Conservation (phyloP, 2,888 invertebrate genomes). For the Cremastinae sp. region DNA sequence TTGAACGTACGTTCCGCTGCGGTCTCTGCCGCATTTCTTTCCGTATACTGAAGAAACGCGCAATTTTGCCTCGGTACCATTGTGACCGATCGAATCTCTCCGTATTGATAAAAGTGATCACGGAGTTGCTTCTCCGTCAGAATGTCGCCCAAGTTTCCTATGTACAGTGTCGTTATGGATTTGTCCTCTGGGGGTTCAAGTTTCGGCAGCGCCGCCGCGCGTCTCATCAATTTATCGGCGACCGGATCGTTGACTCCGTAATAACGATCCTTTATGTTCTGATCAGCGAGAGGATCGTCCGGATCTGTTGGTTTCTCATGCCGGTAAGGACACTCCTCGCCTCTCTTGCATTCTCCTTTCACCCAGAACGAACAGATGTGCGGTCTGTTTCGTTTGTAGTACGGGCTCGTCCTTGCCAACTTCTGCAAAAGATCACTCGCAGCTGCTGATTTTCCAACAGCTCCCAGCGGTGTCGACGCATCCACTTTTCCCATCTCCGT, state of each 20-base stretch:
- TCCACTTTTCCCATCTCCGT: slow-evolving; percentile 84
- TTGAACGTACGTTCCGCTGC: slow-evolving; percentile 98
- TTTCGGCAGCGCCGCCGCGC: slow-evolving; percentile 96
- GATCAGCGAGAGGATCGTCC: slow-evolving; percentile 97
- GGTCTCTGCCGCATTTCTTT: slow-evolving; percentile 92
- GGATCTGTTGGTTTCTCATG: slow-evolving; percentile 98
- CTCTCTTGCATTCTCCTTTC: slow-evolving; percentile 97
- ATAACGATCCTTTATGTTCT: slow-evolving; percentile 96
- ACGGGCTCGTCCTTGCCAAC: slow-evolving; percentile 94
- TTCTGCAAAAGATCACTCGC: slow-evolving; percentile 91
- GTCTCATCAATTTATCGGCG: slow-evolving; percentile 94
- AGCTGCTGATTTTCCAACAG: slow-evolving; percentile 87
- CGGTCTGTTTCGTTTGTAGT: slow-evolving; percentile 96
- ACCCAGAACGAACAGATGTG: slow-evolving; percentile 99
- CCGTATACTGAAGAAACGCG: slow-evolving; percentile 98
- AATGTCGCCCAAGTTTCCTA: slow-evolving; percentile 96
- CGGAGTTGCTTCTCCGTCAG: slow-evolving; percentile 94
- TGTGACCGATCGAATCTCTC: slow-evolving; percentile 97
- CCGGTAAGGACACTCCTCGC: slow-evolving; percentile 97
- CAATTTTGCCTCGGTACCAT: slow-evolving; percentile 96
- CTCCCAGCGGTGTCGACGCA: slow-evolving; percentile 81
- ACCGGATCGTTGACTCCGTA: slow-evolving; percentile 98
- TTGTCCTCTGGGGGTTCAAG: slow-evolving; percentile 97
- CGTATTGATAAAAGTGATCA: slow-evolving; percentile 99
- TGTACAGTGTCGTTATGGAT: slow-evolving; percentile 97